A percentile compares a stretch with the other conserved stretches of the same genome.
Conservation (phyloP, 2,888 invertebrate species). For the Ophraella communa region DNA sequence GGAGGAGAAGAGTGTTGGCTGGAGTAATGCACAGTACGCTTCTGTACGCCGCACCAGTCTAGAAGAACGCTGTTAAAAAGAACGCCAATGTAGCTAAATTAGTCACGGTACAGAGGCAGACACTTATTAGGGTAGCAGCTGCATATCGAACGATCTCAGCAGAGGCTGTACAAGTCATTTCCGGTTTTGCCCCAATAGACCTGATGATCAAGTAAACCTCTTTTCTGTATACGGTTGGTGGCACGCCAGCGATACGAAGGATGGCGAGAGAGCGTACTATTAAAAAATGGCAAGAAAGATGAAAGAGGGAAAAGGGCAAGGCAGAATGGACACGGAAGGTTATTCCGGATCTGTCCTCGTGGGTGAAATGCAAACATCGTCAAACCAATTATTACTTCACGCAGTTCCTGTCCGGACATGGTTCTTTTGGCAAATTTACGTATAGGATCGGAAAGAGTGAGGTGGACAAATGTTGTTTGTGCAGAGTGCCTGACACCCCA, state of each 20-base stretch:
- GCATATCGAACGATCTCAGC: not conserved
- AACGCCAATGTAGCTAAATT: not conserved
- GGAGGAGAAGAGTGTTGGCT: constrained; percentile 22
- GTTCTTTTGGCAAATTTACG: not conserved
- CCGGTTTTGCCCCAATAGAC: not conserved
- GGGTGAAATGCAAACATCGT: not conserved
- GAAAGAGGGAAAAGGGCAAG: not conserved
- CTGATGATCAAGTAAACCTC: not conserved
- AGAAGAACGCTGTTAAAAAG: constrained; percentile 8
- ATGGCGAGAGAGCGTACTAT: not conserved
- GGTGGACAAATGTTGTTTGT: not conserved
- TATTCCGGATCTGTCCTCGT: not conserved
- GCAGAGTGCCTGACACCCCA: not conserved
- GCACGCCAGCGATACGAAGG: too few relatives aligned
- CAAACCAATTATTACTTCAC: not conserved
- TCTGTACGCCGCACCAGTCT: constrained; percentile 31
- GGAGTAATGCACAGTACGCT: constrained; percentile 23
- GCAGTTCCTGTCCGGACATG: not conserved
- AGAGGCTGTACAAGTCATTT: not conserved
- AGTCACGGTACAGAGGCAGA: not conserved
- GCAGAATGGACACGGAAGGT: not conserved
- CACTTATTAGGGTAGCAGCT: not conserved
- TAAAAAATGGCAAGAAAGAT: not conserved
- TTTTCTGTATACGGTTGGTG: not conserved
- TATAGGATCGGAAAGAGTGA: not conserved